phyloP scores from a whole-genome alignment of 1,140 invertebrate species.

The Bombyx mandarina region DNA sequence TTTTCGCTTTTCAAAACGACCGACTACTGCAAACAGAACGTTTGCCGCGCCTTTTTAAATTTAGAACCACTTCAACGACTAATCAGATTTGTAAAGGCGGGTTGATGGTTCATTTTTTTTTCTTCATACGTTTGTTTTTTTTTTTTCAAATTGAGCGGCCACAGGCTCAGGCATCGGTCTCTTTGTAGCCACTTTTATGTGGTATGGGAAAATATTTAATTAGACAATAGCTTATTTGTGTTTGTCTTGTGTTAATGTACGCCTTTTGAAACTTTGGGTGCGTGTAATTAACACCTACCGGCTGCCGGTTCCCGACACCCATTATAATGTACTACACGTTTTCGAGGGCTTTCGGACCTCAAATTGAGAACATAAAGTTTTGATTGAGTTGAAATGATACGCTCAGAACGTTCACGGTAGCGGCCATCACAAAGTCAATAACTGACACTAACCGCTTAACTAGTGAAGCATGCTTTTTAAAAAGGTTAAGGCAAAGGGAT shows the following conservation, averaged over 20 bases:
- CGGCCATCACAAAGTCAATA: too few relatives aligned
- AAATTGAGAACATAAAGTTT: too few relatives aligned
- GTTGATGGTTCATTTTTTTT: constrained; percentile 8
- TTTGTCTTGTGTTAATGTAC: constrained; percentile 68
- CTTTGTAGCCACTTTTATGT: constrained; percentile 38
- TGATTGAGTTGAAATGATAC: too few relatives aligned
- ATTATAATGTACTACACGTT: too few relatives aligned
- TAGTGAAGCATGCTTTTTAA: too few relatives aligned
- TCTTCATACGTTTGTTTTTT: constrained; percentile 14
- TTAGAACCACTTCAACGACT: constrained; percentile 60
- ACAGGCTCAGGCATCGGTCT: constrained; percentile 34
- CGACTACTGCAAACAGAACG: constrained; percentile 48
- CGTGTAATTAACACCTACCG: constrained; percentile 55
- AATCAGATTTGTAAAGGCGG: constrained; percentile 66
- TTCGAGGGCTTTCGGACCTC: too few relatives aligned
- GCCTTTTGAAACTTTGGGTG: constrained; percentile 51
- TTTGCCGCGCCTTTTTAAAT: constrained; percentile 53
- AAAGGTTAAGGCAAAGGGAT: too few relatives aligned
- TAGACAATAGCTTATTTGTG: constrained; percentile 67
- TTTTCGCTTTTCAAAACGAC: constrained; percentile 30
- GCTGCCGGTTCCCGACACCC: constrained; percentile 32
- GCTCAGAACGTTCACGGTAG: too few relatives aligned
- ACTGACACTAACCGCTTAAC: too few relatives aligned
- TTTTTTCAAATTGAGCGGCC: constrained; percentile 38
- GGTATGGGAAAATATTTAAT: constrained; percentile 68